Evolutionary conservation across 2,888 invertebrate genomes (phyloP).

Genomic region (Drosophila barbarae): DNA sequence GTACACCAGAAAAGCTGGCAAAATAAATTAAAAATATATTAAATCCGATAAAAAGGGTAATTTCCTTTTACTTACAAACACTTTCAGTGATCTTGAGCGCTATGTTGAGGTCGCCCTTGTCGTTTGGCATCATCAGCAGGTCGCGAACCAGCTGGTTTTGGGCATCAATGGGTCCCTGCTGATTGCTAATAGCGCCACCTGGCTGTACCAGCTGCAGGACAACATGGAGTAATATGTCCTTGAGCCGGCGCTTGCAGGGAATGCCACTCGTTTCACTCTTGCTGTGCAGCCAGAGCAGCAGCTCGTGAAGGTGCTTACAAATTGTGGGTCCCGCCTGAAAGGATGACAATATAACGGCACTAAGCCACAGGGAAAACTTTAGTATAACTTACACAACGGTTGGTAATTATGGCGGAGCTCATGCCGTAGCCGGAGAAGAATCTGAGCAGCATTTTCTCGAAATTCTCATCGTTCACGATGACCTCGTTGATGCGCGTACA

Average conservation of each 20-base stretch:
- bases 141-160: constrained; percentile 86
- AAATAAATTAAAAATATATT: neutral
- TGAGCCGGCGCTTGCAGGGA: constrained; percentile 81
- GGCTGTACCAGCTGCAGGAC: constrained; percentile 87
- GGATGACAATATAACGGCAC: neutral
- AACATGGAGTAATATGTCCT: constrained; percentile 84
- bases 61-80: constrained; percentile 81
- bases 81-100: constrained; percentile 88
- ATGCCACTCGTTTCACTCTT: constrained; percentile 83
- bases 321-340: constrained; percentile 87
- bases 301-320: constrained; percentile 86
- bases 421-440: constrained; percentile 84
- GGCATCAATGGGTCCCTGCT: constrained; percentile 87
- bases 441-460: constrained; percentile 83
- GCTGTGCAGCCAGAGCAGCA: constrained; percentile 85
- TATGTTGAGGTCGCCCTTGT: constrained; percentile 85
- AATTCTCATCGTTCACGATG: constrained; percentile 83
- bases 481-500: constrained; percentile 81
- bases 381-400: constrained; percentile 76
- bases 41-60: neutral
- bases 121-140: constrained; percentile 83
- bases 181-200: constrained; percentile 83
- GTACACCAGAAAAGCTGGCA: constrained; percentile 81
- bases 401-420: constrained; percentile 78
- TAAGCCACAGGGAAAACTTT: neutral